Evolutionary conservation across 2,113 vertebrate genomes (phyloP), one percentile per base, ranked within the genome.

Genomic region (Dendrocopos noguchii): DNA sequence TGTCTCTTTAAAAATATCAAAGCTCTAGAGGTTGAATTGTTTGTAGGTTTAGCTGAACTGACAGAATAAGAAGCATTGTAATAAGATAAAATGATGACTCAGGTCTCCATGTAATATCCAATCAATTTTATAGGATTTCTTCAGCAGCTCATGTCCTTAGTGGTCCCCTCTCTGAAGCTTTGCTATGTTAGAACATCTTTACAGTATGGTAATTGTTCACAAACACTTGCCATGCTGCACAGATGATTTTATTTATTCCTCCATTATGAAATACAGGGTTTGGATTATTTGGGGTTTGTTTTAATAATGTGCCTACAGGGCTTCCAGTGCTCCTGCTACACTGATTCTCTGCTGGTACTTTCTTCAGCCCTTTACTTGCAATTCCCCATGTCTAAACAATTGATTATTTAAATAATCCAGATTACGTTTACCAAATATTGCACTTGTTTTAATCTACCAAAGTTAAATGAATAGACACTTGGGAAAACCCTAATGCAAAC

Each of bases 1-100:
- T 9, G 21, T 81, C 47, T 84, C 66, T 91, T 82, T 74, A 83
- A 94, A 90, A 94, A 74, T 71, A 87, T 67, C 64, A 60, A 71
- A 72, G 24, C 52, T 80, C 28, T 59, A 57, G 27, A 86, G 27
- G 47, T 1, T 67, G 52, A 80, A 66, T 77, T 20, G 18, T 82
- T 89, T 70, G 55, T 59, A 81, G 50, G 18, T 75, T 87, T 84
- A 81, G 73, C 84, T 76, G 64, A 87, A 66, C n/a, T 42, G 67
- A 59, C 64, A 84, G 64, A 68, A 36, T 28, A 76, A 66, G 34
- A 73, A 29, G 55, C 7, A 5, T 4, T 16, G 46, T 5, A 4
- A 7, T 28, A 76, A 78, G 29, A 76, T 8, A 59, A 77, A 82
- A 64, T 33, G 56, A 84, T 15, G 21, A 52, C 39, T 82, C 34